These are phyloP conservation scores for Drosophila pseudotakahashii DNA, from an alignment of 2,888 invertebrate genomes.

Conservation along the genomic window DNA sequence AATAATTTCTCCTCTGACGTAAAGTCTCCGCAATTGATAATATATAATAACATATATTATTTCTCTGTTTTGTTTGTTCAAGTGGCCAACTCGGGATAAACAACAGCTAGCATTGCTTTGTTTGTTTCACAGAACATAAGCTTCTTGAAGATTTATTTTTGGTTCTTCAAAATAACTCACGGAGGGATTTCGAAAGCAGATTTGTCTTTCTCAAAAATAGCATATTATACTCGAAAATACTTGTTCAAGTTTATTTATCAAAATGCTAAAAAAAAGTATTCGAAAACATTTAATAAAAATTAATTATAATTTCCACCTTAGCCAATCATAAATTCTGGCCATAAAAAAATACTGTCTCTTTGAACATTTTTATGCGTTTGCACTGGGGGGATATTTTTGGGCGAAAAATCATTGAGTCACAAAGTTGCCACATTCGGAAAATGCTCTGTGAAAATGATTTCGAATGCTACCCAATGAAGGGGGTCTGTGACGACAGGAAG, in stretches of 20 bases:
- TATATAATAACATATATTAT: conserved; percentile 17
- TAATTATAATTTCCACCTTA: conserved; percentile 38
- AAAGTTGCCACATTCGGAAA: conserved; percentile 58
- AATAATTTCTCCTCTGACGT: conserved; percentile 13
- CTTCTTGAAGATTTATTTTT: conserved; percentile 48
- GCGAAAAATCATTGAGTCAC: conserved; percentile 45
- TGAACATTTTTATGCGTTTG: conserved; percentile 39
- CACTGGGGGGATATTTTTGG: conserved; percentile 34
- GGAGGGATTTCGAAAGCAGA: conserved; percentile 29
- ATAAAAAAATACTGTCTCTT: conserved; percentile 43
- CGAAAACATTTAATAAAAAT: conserved; percentile 32
- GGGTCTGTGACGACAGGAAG: conserved; percentile 17
- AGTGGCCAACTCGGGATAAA: conserved; percentile 54
- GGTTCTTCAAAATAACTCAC: conserved; percentile 24
- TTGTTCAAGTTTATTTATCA: conserved; percentile 13
- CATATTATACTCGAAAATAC: conserved; percentile 8
- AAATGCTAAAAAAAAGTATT: conserved; percentile 4
- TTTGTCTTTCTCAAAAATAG: conserved; percentile 1
- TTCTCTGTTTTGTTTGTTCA: conserved; percentile 43
- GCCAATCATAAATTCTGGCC: conserved; percentile 41
- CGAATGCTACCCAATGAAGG: conserved; percentile 15
- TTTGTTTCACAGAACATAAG: conserved; percentile 23
- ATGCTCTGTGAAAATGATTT: conserved; percentile 52
- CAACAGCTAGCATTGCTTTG: conserved; percentile 30
- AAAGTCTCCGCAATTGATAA: background rate